phyloP scores from a whole-genome alignment of 2,113 vertebrate genomes.

The Brachypodius melanocephalos region DNA sequence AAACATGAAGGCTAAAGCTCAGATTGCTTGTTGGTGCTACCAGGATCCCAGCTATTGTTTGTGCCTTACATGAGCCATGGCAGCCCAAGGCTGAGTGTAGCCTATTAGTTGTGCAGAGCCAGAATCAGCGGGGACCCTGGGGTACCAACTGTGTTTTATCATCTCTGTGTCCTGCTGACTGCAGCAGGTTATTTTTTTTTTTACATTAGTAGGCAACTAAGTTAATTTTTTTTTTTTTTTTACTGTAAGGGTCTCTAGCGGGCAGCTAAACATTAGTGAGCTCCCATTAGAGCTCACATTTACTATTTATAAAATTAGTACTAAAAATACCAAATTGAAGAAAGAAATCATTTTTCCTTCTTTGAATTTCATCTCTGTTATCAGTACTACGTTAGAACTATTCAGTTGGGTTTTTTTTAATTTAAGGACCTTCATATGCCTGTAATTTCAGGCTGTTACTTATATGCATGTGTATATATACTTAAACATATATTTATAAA shows the following conservation, averaged over 20 bases:
- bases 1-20: background rate
- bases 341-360: background rate
- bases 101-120: background rate
- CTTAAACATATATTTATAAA: background rate
- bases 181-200: background rate
- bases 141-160: background rate
- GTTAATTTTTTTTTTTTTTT: background rate
- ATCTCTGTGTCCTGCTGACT: slow-evolving; percentile 9
- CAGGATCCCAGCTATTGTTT: background rate
- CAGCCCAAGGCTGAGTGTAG: background rate
- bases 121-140: background rate
- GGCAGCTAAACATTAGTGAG: background rate
- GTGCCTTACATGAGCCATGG: background rate
- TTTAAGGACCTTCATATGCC: background rate
- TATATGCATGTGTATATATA: background rate
- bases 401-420: background rate
- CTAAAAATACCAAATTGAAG: background rate
- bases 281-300: background rate
- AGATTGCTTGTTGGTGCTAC: background rate
- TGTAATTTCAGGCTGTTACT: background rate
- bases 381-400: background rate
- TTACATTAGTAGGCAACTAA: background rate
- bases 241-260: background rate
- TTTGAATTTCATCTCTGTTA: background rate
- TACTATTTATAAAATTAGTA: background rate